Evolutionary conservation across 2,113 vertebrate species (phyloP).

Genomic region (Clupea harengus): DNA sequence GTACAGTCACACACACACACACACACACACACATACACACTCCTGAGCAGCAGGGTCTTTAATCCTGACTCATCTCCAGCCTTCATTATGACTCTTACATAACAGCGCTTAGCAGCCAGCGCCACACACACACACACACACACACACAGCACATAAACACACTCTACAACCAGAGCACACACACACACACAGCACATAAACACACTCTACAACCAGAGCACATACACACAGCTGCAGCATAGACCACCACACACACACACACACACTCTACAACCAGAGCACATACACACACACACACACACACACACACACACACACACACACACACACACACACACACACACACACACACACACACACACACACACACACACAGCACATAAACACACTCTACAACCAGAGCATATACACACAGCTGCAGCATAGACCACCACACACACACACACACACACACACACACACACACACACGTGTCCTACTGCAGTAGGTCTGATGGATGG

Average conservation of each 20-base stretch:
- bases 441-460: too few species aligned
- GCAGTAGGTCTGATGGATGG: not conserved
- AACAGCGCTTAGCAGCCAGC: too few species aligned
- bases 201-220: not conserved
- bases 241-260: too few species aligned
- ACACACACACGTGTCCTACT: not conserved
- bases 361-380: not conserved
- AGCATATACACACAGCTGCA: not conserved
- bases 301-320: not conserved
- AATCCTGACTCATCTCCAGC: too few species aligned
- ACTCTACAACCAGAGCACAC: not conserved
- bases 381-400: not conserved
- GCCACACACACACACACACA: not conserved
- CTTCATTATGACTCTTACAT: too few species aligned
- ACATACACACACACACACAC: too few species aligned
- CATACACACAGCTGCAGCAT: not conserved
- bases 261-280: too few species aligned
- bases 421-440: too few species aligned
- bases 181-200: not conserved
- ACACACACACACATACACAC: too few species aligned
- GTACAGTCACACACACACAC: not conserved
- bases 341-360: conserved; percentile 10
- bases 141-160: not conserved
- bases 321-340: not conserved
- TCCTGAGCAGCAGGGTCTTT: too few species aligned